Evolutionary conservation across 2,888 invertebrate genomes (phyloP), one percentile per base, ranked within the genome.

Genomic region (Erpobdella octoculata): DNA sequence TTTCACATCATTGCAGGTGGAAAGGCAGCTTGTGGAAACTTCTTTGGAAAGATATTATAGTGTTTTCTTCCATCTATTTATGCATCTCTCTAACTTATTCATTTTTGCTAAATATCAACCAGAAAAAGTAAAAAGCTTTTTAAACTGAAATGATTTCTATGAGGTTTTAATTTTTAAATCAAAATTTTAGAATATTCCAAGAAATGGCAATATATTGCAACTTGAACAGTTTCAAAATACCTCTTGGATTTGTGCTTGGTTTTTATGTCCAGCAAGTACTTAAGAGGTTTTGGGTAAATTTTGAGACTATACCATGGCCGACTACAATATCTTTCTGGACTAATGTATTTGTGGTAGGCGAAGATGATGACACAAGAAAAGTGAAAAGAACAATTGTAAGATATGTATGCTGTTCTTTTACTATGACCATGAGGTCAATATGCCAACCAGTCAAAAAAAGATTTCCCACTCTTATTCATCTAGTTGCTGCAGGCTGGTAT

Each of bases 21-120:
- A 58, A 58, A 21, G 69, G 69, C n/a, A 69, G 69, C n/a, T 28
- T 69, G 31, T 69, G 69, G 69, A 69, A 69, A 36, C 6, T 69
- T 35, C 9, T 69, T 35, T 69, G 69, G 69, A 69, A 33, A 9
- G 69, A 69, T 35, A 2, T 69, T 12, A n/a, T 69, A 31, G 12
- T 69, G 8, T 69, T 58, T 35, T 18, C 28, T 28, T 33, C 58
- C n/a, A 53, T 69, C 4, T 69, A 69, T 28, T 15, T 33, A 21
- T 33, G 21, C 25, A 69, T 69, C 12, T 69, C 33, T 28, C 21
- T 69, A 18, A 53, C 15, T 9, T 69, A 69, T n/a, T n/a, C 12
- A 12, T 58, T 28, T 18, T 18, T 36, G n/a, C 21, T 69, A n/a
- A n/a, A 28, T 58, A 36, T 58, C 9, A n/a, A 5, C 25, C 53